These are phyloP conservation scores for Rhagium mordax DNA, from an alignment of 2,888 invertebrate species.

Conservation along the genomic window DNA sequence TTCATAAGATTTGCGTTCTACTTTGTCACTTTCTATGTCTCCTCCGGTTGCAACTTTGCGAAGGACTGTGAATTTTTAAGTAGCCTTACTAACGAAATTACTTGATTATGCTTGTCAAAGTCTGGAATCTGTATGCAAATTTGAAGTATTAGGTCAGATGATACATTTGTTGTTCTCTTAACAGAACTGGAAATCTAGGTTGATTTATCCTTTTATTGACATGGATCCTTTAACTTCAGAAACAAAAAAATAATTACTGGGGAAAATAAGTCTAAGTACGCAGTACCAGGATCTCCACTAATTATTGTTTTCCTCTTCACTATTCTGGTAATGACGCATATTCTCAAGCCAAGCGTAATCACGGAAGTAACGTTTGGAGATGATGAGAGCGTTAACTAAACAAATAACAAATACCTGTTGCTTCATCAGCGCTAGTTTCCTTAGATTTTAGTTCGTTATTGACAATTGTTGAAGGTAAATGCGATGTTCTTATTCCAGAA, in stretches of 20 bases:
- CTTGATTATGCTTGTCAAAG: too few species aligned
- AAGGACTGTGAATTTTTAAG: too few species aligned
- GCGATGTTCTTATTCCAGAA: constrained; percentile 44
- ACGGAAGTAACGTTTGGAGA: constrained; percentile 32
- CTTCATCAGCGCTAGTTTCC: constrained; percentile 34
- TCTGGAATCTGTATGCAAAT: too few species aligned
- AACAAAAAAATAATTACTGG: constrained; percentile 9
- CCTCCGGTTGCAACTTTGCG: too few species aligned
- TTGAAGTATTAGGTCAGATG: too few species aligned
- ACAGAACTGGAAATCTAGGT: too few species aligned
- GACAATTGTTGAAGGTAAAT: constrained; percentile 44
- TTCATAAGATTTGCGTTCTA: too few species aligned
- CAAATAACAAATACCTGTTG: constrained; percentile 45
- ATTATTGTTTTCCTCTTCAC: constrained; percentile 17
- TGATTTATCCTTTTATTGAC: not conserved
- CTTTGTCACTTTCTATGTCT: too few species aligned
- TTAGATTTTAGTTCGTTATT: constrained; percentile 41
- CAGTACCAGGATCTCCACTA: constrained; percentile 14
- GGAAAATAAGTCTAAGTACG: not conserved
- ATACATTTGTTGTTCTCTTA: too few species aligned
- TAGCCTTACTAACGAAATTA: too few species aligned
- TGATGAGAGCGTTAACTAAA: constrained; percentile 36
- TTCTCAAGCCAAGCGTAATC: constrained; percentile 24
- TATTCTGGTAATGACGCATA: constrained; percentile 23
- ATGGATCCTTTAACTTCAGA: not conserved